Conservation (phyloP, 2,113 vertebrate species). For the Bagarius yarrelli region DNA sequence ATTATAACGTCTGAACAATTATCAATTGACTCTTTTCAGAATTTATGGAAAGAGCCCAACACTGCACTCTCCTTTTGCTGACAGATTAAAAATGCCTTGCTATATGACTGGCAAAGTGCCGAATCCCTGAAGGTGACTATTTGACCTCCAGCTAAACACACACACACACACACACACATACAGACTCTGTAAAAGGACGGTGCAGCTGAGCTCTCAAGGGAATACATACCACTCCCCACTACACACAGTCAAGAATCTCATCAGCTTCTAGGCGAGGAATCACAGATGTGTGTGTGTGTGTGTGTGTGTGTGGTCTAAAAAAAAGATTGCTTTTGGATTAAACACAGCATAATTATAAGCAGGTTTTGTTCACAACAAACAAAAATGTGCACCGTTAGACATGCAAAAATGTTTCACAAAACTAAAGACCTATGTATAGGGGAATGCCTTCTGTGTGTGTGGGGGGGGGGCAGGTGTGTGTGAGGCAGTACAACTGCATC, state of each 20-base stretch:
- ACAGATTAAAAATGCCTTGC: neutral
- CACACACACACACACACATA: neutral
- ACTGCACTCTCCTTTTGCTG: neutral
- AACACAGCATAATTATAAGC: neutral
- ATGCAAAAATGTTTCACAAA: neutral
- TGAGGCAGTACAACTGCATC: constrained; percentile 8
- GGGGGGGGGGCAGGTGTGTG: neutral
- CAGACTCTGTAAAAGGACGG: neutral
- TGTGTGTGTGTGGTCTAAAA: neutral
- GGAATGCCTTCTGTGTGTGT: neutral
- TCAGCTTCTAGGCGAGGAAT: neutral
- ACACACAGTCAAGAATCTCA: neutral
- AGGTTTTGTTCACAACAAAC: neutral
- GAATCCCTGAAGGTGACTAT: constrained; percentile 7
- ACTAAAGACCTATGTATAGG: neutral
- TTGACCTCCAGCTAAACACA: neutral
- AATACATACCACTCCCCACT: neutral
- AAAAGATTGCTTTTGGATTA: neutral
- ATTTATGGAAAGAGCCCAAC: neutral
- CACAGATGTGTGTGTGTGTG: constrained; percentile 1
- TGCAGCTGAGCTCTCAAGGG: neutral
- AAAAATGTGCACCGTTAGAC: neutral
- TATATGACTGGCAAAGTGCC: neutral
- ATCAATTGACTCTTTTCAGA: neutral
- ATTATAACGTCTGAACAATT: neutral